phyloP scores from a whole-genome alignment of 2,888 invertebrate species.

The Opisthograptis luteolata region DNA sequence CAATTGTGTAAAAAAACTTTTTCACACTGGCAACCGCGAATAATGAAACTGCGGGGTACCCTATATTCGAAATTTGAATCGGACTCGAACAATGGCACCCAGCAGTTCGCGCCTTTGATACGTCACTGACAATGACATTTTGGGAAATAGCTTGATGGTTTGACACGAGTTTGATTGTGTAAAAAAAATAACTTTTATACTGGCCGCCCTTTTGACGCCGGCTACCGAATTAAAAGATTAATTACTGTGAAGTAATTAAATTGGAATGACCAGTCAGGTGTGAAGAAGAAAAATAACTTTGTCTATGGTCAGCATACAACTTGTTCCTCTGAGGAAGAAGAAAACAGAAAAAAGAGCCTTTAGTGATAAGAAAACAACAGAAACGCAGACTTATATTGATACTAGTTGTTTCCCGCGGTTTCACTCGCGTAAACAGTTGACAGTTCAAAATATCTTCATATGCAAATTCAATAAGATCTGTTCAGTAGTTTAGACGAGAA shows the following conservation, averaged over 20 bases:
- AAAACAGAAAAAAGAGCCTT: no score
- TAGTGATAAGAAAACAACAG: no score
- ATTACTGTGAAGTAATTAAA: slow-evolving; percentile 48
- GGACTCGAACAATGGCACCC: slow-evolving; percentile 74
- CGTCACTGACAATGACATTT: slow-evolving; percentile 70
- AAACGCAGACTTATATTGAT: no score
- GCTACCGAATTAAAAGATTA: slow-evolving; percentile 68
- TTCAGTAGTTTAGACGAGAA: no score
- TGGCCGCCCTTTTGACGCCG: slow-evolving; percentile 54
- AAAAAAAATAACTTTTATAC: slow-evolving; percentile 61
- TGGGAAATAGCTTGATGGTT: slow-evolving; percentile 46
- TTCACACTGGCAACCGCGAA: slow-evolving; percentile 75
- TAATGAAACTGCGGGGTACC: slow-evolving; percentile 75
- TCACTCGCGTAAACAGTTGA: no score
- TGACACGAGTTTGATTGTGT: slow-evolving; percentile 26
- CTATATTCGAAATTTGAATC: slow-evolving; percentile 74
- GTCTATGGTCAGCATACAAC: no score
- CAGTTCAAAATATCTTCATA: no score
- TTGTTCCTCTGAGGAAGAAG: no score
- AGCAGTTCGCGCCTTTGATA: slow-evolving; percentile 70
- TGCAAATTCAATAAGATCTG: no score
- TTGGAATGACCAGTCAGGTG: slow-evolving; percentile 47
- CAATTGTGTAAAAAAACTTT: slow-evolving; percentile 66
- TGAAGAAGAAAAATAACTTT: no score
- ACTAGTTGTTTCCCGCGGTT: no score